Evolutionary conservation across 2,888 invertebrate genomes (phyloP).

Genomic region (Salticus scenicus): DNA sequence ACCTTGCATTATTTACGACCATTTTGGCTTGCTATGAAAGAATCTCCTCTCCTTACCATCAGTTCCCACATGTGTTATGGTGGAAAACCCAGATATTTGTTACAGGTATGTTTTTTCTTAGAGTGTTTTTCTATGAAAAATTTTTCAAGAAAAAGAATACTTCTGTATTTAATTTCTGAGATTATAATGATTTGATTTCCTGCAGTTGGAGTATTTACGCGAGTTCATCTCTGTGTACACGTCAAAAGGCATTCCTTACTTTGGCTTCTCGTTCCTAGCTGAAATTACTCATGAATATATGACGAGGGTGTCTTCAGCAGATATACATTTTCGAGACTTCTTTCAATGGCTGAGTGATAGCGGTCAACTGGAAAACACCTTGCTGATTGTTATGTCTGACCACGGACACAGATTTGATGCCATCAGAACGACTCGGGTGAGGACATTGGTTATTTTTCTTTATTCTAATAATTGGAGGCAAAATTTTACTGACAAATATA

Average conservation of each 20-base stretch:
- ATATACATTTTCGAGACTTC: conserved; percentile 75
- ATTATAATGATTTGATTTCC: too few species aligned
- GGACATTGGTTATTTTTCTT: too few species aligned
- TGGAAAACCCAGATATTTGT: conserved; percentile 26
- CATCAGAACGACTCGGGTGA: conserved; percentile 74
- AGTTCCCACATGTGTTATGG: conserved; percentile 72
- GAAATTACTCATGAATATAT: conserved; percentile 77
- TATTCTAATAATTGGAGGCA: too few species aligned
- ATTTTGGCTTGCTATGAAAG: conserved; percentile 80
- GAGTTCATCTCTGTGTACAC: conserved; percentile 74
- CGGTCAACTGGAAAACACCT: conserved; percentile 58
- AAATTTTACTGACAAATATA: too few species aligned
- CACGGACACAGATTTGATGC: conserved; percentile 76
- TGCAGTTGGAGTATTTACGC: conserved; percentile 74
- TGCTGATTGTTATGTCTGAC: conserved; percentile 74
- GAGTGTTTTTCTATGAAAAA: background rate
- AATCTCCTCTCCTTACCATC: conserved; percentile 53
- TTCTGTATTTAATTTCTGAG: too few species aligned
- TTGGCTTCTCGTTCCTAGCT: conserved; percentile 75
- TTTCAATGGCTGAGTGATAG: conserved; percentile 73
- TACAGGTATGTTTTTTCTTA: conserved; percentile 31
- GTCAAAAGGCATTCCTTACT: conserved; percentile 72
- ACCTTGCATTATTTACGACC: conserved; percentile 90
- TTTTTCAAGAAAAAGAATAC: background rate
- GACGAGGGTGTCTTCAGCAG: conserved; percentile 75